These are phyloP conservation scores for Epinotia ramella DNA, from an alignment of 2,888 invertebrate species.

Conservation along the genomic window DNA sequence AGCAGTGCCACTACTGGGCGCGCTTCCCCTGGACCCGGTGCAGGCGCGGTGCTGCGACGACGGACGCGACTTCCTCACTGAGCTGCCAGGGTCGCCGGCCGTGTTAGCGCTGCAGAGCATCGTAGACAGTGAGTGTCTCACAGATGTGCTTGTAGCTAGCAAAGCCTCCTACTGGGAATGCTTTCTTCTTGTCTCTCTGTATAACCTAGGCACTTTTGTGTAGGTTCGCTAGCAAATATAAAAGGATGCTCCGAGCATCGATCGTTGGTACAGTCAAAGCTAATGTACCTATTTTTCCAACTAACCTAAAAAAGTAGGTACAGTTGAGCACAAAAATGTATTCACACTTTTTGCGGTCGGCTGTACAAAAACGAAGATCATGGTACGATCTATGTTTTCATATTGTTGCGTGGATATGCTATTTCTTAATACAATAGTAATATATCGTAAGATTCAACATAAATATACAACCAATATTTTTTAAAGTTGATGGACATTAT, in stretches of 20 bases:
- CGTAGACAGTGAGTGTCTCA: slow-evolving; percentile 81
- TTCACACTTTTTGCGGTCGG: no score
- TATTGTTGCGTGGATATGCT: background rate
- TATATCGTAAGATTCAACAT: background rate
- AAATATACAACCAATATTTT: background rate
- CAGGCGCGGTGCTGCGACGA: slow-evolving; percentile 93
- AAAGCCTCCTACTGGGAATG: background rate
- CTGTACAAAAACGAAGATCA: no score
- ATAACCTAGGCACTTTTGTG: no score
- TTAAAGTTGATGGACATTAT: background rate
- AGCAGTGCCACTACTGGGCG: slow-evolving; percentile 90
- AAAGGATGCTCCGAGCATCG: no score
- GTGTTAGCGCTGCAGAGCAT: slow-evolving; percentile 83
- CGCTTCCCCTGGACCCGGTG: slow-evolving; percentile 94
- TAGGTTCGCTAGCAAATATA: no score
- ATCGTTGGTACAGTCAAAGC: no score
- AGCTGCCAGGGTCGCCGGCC: slow-evolving; percentile 87
- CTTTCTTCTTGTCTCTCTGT: background rate
- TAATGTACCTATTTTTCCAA: no score
- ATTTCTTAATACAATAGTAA: background rate
- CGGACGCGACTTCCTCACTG: slow-evolving; percentile 88
- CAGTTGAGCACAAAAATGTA: no score
- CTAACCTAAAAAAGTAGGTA: no score
- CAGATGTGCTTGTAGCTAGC: slow-evolving; percentile 80
- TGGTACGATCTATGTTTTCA: background rate